A percentile compares a stretch with the other conserved stretches of the same genome.
Conservation (phyloP, 2,797 vertebrate species). For the Premnoplex brunnescens region DNA sequence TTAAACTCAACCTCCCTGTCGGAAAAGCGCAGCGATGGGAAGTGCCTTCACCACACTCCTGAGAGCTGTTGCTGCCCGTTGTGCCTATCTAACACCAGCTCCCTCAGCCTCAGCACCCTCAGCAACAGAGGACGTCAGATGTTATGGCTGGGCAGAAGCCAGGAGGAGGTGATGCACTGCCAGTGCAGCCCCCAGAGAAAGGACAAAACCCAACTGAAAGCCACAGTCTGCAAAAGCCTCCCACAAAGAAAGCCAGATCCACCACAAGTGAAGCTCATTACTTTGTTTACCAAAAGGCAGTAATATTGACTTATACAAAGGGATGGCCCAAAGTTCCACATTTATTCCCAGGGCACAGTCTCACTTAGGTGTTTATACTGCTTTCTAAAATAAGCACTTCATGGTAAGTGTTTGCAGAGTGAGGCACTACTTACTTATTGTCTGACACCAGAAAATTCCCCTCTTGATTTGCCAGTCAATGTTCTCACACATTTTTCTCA, state of each 20-base stretch:
- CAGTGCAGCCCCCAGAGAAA: neutral
- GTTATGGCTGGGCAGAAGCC: neutral
- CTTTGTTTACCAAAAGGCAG: neutral
- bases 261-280: neutral
- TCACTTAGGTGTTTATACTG: neutral
- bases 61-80: neutral
- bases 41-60: fast-evolving
- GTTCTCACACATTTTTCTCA: neutral
- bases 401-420: neutral
- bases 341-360: neutral
- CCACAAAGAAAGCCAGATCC: neutral
- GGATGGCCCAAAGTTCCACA: neutral
- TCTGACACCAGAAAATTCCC: neutral
- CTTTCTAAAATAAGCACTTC: neutral
- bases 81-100: neutral
- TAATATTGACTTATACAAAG: neutral
- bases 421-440: neutral
- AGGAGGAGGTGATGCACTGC: neutral
- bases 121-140: fast-evolving
- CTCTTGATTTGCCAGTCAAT: neutral
- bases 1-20: neutral
- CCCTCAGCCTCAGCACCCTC: neutral
- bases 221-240: neutral
- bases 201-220: neutral
- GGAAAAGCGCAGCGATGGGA: neutral